Evolutionary conservation across 2,113 vertebrate species (phyloP).

Genomic region (Entomyzon cyanotis): DNA sequence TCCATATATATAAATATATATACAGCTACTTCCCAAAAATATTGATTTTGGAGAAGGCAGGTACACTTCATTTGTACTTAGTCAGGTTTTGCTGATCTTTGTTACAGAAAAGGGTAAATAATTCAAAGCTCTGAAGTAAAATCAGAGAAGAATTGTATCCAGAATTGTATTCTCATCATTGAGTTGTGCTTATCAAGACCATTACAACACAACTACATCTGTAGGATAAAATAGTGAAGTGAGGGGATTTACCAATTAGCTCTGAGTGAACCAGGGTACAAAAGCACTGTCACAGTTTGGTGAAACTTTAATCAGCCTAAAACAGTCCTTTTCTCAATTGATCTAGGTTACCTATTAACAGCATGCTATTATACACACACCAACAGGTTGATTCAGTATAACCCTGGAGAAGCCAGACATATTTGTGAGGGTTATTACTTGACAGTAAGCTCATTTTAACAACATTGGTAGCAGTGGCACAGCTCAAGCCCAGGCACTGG

Average conservation of each 20-base stretch:
- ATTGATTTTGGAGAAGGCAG: not conserved
- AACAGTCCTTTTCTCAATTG: not conserved
- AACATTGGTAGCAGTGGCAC: not conserved
- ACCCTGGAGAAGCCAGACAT: not conserved
- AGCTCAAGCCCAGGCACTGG: not conserved
- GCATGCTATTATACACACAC: not conserved
- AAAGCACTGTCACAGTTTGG: not conserved
- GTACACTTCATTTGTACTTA: not conserved
- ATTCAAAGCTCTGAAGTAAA: not conserved
- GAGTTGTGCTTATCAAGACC: not conserved
- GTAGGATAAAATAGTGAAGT: not conserved
- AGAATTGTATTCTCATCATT: not conserved
- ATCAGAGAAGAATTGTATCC: not conserved
- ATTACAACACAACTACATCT: not conserved
- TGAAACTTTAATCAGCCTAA: not conserved
- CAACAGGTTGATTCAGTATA: not conserved
- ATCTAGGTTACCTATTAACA: not conserved
- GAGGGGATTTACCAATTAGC: not conserved
- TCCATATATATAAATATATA: not conserved
- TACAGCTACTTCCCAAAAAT: not conserved
- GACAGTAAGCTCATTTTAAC: not conserved
- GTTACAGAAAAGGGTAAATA: not conserved
- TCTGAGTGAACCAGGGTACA: not conserved
- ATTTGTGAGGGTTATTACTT: not conserved
- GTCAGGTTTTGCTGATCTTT: not conserved